Percentiles rank a stretch among this genome's conserved stretches.
Evolutionary conservation across 2,113 vertebrate species (phyloP).

Genomic region (Mesitornis unicolor): DNA sequence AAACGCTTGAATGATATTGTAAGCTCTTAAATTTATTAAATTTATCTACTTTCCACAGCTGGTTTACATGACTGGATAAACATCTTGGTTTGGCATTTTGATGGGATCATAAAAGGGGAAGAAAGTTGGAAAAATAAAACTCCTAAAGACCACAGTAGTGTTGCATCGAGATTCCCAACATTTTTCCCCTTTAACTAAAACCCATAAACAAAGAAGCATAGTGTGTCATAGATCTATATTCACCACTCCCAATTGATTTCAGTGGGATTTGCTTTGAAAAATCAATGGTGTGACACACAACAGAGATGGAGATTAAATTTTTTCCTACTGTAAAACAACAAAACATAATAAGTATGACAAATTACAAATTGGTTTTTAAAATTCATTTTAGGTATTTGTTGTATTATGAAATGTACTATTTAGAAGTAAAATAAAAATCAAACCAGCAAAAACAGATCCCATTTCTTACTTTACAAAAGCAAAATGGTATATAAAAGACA

Average conservation of each 20-base stretch:
- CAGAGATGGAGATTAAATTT: neutral
- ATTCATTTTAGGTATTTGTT: neutral
- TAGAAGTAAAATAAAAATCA: neutral
- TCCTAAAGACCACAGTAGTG: neutral
- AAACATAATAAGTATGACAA: neutral
- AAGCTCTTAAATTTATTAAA: constrained; percentile 11
- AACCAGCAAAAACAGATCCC: neutral
- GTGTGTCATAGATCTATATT: neutral
- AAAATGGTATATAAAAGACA: neutral
- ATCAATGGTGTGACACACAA: neutral
- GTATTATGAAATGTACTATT: neutral
- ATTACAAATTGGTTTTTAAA: neutral
- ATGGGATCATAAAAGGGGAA: neutral
- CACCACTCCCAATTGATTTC: neutral
- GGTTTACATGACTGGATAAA: constrained; percentile 9
- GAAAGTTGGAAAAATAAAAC: neutral
- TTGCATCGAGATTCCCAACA: neutral
- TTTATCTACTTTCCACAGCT: neutral
- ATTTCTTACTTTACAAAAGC: neutral
- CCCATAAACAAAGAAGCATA: neutral
- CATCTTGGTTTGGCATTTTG: constrained; percentile 1
- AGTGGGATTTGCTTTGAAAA: neutral
- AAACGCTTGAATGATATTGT: neutral
- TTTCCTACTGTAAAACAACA: neutral
- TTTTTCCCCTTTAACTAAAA: neutral